Evolutionary conservation across 1,140 invertebrate species (phyloP).

Genomic region (Euwallacea similis): DNA sequence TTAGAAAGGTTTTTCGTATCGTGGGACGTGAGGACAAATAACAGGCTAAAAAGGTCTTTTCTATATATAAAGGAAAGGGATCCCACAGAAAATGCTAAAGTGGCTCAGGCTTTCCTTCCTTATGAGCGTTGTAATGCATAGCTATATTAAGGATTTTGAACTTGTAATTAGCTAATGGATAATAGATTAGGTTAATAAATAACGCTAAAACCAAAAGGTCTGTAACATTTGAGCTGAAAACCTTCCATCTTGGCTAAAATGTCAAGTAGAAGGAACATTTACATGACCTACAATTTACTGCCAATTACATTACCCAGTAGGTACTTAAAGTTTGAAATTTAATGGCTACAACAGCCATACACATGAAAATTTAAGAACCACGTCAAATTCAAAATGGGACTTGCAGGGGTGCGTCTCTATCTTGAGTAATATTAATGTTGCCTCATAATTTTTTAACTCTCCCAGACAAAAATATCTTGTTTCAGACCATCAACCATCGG

Average conservation of each 20-base stretch:
- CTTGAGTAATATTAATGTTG: background rate
- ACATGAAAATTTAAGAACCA: background rate
- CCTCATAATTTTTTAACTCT: background rate
- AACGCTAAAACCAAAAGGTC: too few species aligned
- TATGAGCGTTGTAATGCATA: too few species aligned
- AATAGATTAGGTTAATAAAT: background rate
- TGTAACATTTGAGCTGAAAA: background rate
- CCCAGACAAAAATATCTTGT: constrained; percentile 5
- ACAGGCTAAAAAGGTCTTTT: constrained; percentile 4
- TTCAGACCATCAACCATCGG: constrained; percentile 2
- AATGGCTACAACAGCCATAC: background rate
- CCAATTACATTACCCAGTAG: too few species aligned
- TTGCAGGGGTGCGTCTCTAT: background rate
- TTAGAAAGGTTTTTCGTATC: constrained; percentile 25
- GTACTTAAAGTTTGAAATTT: constrained; percentile 1
- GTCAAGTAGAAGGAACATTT: background rate
- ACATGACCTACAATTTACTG: background rate
- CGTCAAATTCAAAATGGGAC: background rate
- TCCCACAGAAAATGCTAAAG: background rate
- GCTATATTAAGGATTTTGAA: background rate
- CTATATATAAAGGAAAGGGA: background rate
- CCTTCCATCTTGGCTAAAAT: background rate
- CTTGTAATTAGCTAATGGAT: background rate
- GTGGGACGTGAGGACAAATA: constrained; percentile 16
- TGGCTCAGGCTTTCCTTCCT: too few species aligned